Evolutionary conservation across 2,113 vertebrate species (phyloP).

Genomic region (Nycticryphes semicollaris): DNA sequence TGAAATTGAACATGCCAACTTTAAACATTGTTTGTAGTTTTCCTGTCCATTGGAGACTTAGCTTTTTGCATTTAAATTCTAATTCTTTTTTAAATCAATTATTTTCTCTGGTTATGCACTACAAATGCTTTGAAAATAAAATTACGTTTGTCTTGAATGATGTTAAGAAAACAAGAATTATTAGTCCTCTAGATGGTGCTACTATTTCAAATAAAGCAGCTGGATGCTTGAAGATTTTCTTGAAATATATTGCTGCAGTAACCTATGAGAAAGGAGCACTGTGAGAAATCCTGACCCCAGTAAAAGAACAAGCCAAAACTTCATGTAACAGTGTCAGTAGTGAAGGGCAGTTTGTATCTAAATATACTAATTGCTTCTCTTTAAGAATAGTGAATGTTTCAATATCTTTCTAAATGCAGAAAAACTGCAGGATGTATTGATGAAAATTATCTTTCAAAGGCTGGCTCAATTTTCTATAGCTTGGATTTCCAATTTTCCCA

Average conservation of each 20-base stretch:
- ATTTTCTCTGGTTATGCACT: background rate
- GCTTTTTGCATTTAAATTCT: background rate
- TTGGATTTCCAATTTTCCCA: background rate
- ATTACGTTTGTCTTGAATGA: background rate
- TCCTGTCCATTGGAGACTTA: background rate
- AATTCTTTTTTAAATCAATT: background rate
- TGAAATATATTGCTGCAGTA: background rate
- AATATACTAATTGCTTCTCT: background rate
- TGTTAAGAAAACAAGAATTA: background rate
- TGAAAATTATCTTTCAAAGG: background rate
- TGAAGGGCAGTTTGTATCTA: background rate
- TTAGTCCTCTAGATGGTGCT: conserved; percentile 64
- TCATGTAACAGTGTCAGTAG: background rate
- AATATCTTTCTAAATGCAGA: background rate
- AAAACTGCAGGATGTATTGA: background rate
- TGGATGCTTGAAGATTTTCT: background rate
- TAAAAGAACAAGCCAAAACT: background rate
- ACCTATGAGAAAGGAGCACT: background rate
- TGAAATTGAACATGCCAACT: background rate
- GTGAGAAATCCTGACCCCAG: background rate
- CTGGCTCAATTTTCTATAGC: background rate
- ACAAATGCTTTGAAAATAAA: background rate
- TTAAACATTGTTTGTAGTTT: background rate
- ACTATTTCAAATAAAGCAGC: conserved; percentile 42
- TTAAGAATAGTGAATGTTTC: background rate